These are phyloP conservation scores for Therioaphis trifolii DNA, from an alignment of 2,888 invertebrate species.

Conservation along the genomic window DNA sequence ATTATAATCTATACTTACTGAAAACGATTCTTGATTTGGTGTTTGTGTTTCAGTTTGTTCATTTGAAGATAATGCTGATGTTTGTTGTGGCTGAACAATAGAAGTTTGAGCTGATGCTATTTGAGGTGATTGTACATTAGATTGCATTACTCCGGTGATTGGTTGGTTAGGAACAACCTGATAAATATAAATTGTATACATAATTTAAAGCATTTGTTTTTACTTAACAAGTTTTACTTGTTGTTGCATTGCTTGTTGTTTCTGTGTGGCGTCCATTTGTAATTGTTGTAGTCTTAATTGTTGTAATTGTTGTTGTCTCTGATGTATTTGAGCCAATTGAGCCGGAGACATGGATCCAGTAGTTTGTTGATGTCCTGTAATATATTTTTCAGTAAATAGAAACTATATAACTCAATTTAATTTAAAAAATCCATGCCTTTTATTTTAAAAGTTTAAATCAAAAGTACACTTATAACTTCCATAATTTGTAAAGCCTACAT, in stretches of 20 bases:
- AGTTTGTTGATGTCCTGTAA: conserved; percentile 60
- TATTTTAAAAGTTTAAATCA: too few relatives aligned
- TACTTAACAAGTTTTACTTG: conserved; percentile 67
- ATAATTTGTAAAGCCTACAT: too few relatives aligned
- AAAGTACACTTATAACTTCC: too few relatives aligned
- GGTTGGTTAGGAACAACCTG: conserved; percentile 47
- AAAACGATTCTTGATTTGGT: conserved; percentile 40
- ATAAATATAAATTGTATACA: neutral
- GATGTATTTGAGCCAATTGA: conserved; percentile 69
- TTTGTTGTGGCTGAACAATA: conserved; percentile 43
- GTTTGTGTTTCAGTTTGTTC: conserved; percentile 43
- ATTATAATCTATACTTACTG: conserved; percentile 34
- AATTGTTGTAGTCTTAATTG: conserved; percentile 65
- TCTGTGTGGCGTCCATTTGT: conserved; percentile 68
- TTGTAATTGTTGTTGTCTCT: conserved; percentile 67
- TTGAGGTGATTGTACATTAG: conserved; percentile 49
- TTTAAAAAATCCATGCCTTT: too few relatives aligned
- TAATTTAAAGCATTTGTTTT: neutral
- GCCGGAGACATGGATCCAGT: conserved; percentile 34
- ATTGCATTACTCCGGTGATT: conserved; percentile 41
- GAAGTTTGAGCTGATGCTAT: conserved; percentile 23
- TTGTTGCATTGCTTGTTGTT: conserved; percentile 71
- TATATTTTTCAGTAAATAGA: neutral
- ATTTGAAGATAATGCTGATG: conserved; percentile 33
- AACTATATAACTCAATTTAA: neutral